These are phyloP conservation scores for Gephyroberyx darwinii DNA, from an alignment of 2,797 vertebrate genomes.

Conservation along the genomic window DNA sequence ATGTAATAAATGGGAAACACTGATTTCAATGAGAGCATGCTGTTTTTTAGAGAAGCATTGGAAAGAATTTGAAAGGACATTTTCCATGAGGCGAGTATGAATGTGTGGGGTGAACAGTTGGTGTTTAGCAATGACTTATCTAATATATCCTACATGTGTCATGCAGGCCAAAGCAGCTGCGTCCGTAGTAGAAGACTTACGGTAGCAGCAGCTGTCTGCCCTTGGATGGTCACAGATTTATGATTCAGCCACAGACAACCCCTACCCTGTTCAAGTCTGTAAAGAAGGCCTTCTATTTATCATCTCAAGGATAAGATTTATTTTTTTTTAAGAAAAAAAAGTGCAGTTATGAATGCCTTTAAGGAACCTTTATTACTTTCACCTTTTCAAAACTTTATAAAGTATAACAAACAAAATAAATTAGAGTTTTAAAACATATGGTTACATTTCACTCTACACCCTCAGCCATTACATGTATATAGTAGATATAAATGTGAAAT, in stretches of 20 bases:
- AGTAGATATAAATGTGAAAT: constrained; percentile 45
- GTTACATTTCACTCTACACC: constrained; percentile 65
- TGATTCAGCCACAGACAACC: too few relatives aligned
- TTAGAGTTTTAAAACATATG: constrained; percentile 73
- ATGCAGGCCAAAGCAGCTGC: not conserved
- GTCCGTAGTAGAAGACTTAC: constrained; percentile 18
- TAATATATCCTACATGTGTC: not conserved
- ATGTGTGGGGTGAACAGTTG: not conserved
- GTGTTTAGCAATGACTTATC: not conserved
- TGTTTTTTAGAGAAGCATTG: not conserved
- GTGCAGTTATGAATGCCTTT: constrained; percentile 37
- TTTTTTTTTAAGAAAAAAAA: not conserved
- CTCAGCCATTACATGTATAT: constrained; percentile 35
- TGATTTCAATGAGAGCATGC: rapidly evolving
- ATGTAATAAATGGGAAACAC: too few relatives aligned
- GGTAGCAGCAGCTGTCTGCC: constrained; percentile 27
- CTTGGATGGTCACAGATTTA: not conserved
- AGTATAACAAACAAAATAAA: constrained; percentile 79
- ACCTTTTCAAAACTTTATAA: constrained; percentile 64
- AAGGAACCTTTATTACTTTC: constrained; percentile 68
- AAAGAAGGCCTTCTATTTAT: not conserved
- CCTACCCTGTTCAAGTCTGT: not conserved
- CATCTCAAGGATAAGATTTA: constrained; percentile 18
- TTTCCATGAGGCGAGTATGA: not conserved
- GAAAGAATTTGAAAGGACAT: not conserved